A percentile compares a stretch with the other conserved stretches of the same genome.
Conservation (phyloP, 2,113 vertebrate genomes). For the Sorex araneus region DNA sequence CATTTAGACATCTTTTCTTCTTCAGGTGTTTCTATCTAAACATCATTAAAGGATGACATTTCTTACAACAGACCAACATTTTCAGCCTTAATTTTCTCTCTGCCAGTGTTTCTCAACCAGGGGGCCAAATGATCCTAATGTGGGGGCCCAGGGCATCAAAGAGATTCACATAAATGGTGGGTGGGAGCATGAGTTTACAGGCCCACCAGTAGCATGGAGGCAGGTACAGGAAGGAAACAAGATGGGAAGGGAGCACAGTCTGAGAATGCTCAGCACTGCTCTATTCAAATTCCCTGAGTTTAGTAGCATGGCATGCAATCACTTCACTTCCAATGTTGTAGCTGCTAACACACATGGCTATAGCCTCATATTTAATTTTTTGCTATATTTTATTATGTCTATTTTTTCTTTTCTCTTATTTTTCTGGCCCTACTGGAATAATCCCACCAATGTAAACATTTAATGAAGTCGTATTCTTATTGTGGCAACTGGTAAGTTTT, state of each 20-base stretch:
- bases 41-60: neutral
- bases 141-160: too few relatives aligned
- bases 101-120: too few relatives aligned
- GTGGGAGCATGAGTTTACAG: too few relatives aligned
- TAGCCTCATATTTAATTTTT: neutral
- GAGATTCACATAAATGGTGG: too few relatives aligned
- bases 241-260: too few relatives aligned
- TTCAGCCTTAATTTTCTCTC: neutral
- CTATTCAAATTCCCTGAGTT: neutral
- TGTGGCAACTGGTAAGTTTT: conserved; percentile 43
- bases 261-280: neutral
- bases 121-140: too few relatives aligned
- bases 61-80: neutral
- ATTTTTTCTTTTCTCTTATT: neutral
- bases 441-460: conserved; percentile 3
- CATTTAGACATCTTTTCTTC: conserved; percentile 2
- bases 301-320: neutral
- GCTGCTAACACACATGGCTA: neutral
- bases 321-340: neutral
- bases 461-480: conserved; percentile 32
- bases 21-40: conserved; percentile 9
- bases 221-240: too few relatives aligned
- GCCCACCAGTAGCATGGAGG: too few relatives aligned
- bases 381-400: neutral
- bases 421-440: neutral